phyloP scores from a whole-genome alignment of 2,888 invertebrate species.

The Catocala nupta region DNA sequence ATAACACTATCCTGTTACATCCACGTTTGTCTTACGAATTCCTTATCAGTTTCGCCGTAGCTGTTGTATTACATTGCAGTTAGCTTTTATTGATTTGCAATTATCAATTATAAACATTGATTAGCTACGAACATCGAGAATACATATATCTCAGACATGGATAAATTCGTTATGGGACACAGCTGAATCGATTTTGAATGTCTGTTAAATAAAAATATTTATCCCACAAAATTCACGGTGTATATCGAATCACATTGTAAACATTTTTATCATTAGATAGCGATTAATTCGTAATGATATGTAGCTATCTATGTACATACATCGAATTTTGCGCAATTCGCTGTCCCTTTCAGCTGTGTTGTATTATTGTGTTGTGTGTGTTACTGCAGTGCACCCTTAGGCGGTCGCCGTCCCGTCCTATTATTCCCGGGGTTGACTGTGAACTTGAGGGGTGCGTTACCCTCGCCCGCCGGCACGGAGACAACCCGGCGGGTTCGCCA shows the following conservation, averaged over 20 bases:
- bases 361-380: constrained; percentile 57
- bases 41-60: constrained; percentile 44
- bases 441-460: constrained; percentile 86
- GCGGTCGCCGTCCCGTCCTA: constrained; percentile 55
- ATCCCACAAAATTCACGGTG: constrained; percentile 16
- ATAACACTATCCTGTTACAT: constrained; percentile 32
- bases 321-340: constrained; percentile 55
- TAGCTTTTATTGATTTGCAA: constrained; percentile 26
- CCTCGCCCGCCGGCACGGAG: constrained; percentile 64
- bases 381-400: constrained; percentile 57
- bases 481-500: constrained; percentile 63
- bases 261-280: constrained; percentile 27
- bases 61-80: constrained; percentile 24
- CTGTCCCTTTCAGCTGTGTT: constrained; percentile 57
- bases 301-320: constrained; percentile 17
- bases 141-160: constrained; percentile 18
- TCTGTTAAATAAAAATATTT: constrained; percentile 27
- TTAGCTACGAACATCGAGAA: constrained; percentile 25
- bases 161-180: constrained; percentile 35
- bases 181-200: constrained; percentile 33
- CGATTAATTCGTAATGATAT: constrained; percentile 19
- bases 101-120: constrained; percentile 22
- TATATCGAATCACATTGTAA: constrained; percentile 12
- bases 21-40: constrained; percentile 32
- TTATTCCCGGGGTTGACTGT: constrained; percentile 74